Evolutionary conservation across 2,888 invertebrate genomes (phyloP), one percentile per base, ranked within the genome.

Genomic region (Choristoneura rosaceana): DNA sequence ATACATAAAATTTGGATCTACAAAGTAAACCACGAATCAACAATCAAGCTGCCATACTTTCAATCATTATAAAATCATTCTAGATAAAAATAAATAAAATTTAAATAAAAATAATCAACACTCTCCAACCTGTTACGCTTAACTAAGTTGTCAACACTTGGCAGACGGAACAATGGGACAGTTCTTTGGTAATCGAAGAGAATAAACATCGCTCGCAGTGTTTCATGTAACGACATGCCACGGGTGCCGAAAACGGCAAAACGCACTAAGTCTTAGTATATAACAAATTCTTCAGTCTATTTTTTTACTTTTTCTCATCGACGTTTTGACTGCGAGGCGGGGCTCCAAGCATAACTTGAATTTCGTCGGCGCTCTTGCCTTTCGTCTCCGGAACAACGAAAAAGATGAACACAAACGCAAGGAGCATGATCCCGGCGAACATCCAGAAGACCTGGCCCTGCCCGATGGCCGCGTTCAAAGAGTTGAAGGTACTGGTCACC

Each of bases 401-500:
- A 88, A 95, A 95, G 43, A 97, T 96, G 80, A 97, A 97, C 25
- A 96, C 76, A 45, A 95, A 95, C 0, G 96, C 97, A 0, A 96
- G 4, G 0, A 95, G 81, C 81, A 97, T 96, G 43, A 97, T 92
- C 0, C 89, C 95, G 0, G 96, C 95, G 82, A 97, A 98, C 55
- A 97, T 86, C 96, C 97, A 97, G 87, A 97, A 97, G 41, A 97
- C 96, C 74, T 94, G 94, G 50, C 96, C 96, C 0, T 90, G 83
- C 0, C 96, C 96, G 34, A 97, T 91, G 0, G 92, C 84, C 0
- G 75, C 69, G 60, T 95, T 95, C 67, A 97, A 80, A 38, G 95
- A 93, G 50, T 90, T 87, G 79, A 96, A 97, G 38, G 96, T 96
- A 81, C 96, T 96, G 0, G 98, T 98, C 0, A 98, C 96, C 0